phyloP scores from a whole-genome alignment of 2,113 vertebrate species.

The Sturnira hondurensis region DNA sequence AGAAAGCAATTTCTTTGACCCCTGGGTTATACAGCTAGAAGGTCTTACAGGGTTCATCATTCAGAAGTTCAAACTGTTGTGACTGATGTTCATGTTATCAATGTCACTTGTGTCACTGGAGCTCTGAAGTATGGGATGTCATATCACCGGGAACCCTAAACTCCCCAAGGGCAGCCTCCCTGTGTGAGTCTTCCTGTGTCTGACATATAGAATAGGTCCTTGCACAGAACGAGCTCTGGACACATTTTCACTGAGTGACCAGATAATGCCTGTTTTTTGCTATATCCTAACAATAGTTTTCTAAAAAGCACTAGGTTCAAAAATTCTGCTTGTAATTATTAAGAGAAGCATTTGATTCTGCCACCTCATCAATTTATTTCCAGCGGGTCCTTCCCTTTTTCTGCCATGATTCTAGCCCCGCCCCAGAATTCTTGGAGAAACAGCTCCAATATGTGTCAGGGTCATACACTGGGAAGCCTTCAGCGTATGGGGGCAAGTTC shows the following conservation, averaged over 20 bases:
- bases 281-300: not conserved
- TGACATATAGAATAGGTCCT: not conserved
- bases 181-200: not conserved
- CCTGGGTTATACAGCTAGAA: not conserved
- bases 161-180: not conserved
- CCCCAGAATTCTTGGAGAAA: conserved; percentile 7
- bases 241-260: not conserved
- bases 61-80: not conserved
- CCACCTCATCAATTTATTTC: not conserved
- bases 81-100: not conserved
- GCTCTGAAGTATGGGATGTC: not conserved
- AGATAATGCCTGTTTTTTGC: not conserved
- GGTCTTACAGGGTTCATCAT: not conserved
- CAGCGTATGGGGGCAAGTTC: not conserved
- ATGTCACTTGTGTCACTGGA: not conserved
- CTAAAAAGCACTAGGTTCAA: not conserved
- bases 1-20: not conserved
- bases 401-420: not conserved
- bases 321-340: not conserved
- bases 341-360: not conserved
- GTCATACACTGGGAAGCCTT: conserved; percentile 8
- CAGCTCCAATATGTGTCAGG: not conserved
- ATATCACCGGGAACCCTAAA: not conserved
- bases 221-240: not conserved
- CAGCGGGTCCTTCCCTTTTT: conserved; percentile 25